Conservation (phyloP, 2,888 invertebrate genomes). For the Eulithis prunata region DNA sequence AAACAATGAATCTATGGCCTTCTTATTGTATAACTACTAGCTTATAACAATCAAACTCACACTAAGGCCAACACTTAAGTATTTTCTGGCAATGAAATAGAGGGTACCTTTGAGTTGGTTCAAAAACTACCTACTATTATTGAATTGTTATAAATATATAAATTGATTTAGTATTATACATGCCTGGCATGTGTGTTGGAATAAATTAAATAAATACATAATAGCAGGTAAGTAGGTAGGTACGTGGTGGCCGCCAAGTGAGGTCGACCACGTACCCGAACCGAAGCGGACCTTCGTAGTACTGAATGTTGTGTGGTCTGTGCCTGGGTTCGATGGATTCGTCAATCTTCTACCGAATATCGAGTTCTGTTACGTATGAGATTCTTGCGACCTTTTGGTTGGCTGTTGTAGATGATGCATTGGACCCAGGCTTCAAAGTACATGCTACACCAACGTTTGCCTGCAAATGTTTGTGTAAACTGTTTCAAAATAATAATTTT, state of each 20-base stretch:
- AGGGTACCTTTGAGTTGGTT: neutral
- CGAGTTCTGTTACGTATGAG: neutral
- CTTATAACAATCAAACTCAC: constrained; percentile 61
- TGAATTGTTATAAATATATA: constrained; percentile 7
- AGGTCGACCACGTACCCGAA: constrained; percentile 60
- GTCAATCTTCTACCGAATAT: constrained; percentile 4
- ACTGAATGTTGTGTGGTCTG: constrained; percentile 14
- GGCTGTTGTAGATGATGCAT: no score
- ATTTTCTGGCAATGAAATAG: constrained; percentile 4
- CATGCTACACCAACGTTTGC: no score
- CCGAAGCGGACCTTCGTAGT: constrained; percentile 13
- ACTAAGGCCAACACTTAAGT: constrained; percentile 11
- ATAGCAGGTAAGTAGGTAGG: constrained; percentile 21
- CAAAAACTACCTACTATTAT: neutral
- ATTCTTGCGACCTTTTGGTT: no score
- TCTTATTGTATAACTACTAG: constrained; percentile 67
- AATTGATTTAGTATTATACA: constrained; percentile 34
- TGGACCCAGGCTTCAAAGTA: no score
- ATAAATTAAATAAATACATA: constrained; percentile 66
- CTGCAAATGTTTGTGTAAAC: no score
- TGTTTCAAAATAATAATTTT: no score
- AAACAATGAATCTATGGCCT: constrained; percentile 76
- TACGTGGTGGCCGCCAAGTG: constrained; percentile 60
- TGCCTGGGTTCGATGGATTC: constrained; percentile 7
- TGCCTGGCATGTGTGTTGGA: constrained; percentile 44